Evolutionary conservation across 2,797 vertebrate species (phyloP), one percentile per base, ranked within the genome.

Genomic region (Spatula clypeata): DNA sequence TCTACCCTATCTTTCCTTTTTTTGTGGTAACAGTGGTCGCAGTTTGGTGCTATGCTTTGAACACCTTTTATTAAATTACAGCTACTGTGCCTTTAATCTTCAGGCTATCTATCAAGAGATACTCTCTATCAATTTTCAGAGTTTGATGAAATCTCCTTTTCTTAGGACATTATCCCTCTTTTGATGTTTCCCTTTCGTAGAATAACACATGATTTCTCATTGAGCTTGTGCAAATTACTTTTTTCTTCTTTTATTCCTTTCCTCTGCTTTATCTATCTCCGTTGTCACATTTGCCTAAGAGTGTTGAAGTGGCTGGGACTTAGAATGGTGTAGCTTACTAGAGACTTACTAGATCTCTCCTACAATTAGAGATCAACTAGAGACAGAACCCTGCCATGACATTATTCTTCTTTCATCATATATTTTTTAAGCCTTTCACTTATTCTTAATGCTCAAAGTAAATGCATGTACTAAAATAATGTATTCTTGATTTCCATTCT

Each of bases 21-120:
- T 45, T 24, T 0, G 3, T 11, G 12, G 17, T 66, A 8, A 47
- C 3, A 6, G 2, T 65, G 10, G 17, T 66, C 9, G 34, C 2
- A 6, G 2, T 65, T 77, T 65, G 15, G 19, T 90, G 27, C 8
- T 88, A 11, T 7, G 4, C 23, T 66, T 47, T 47, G 47, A 24
- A 47, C 47, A 47, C 23, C 47, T 47, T 75, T 80, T 31, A 81
- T 38, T 67, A 38, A 57, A 64, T 54, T 67, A 44, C 2, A 60
- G 16, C 9, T 79, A 19, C 12, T 32, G 19, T 1, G 49, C 5
- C 47, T 57, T 71, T 38, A 75, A 82, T 71, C 19, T 9, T 13
- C 53, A 31, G 38, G 5, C 9, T 79, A 51, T 32, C 19, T 53
- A 5, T 62, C 17, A 66, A 47, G 17, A 47, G 15, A 70, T 44